These are phyloP conservation scores for Mythimna impura DNA, from an alignment of 2,888 invertebrate species.

Conservation along the genomic window DNA sequence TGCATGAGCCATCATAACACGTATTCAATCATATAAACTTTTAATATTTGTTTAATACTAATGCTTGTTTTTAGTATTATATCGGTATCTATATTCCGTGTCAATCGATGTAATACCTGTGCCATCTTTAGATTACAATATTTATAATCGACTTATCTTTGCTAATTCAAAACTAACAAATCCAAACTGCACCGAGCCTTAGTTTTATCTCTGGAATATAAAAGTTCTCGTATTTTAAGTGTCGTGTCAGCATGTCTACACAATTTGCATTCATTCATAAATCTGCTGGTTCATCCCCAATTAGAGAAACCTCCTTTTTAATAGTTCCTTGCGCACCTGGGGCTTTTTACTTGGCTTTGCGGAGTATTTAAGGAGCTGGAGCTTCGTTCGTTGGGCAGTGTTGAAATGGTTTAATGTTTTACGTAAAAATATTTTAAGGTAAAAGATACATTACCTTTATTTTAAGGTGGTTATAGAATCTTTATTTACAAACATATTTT, in stretches of 20 bases:
- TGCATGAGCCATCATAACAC: too few relatives aligned
- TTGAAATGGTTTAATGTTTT: not conserved
- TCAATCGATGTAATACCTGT: too few relatives aligned
- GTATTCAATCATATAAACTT: too few relatives aligned
- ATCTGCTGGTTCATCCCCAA: constrained; percentile 58
- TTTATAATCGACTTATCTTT: not conserved
- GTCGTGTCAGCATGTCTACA: constrained; percentile 37
- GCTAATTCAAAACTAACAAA: not conserved
- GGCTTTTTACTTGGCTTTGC: constrained; percentile 36
- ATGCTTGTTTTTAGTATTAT: too few relatives aligned
- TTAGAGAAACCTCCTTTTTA: constrained; percentile 57
- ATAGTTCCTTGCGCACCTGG: constrained; percentile 58
- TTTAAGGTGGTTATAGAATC: too few relatives aligned
- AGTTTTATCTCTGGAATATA: constrained; percentile 35
- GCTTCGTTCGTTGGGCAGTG: not conserved
- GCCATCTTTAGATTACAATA: too few relatives aligned
- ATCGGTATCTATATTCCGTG: too few relatives aligned
- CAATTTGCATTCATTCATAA: constrained; percentile 62
- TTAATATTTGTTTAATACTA: too few relatives aligned
- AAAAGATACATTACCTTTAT: not conserved
- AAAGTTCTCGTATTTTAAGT: constrained; percentile 48
- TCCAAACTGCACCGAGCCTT: constrained; percentile 1
- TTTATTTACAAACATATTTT: not conserved
- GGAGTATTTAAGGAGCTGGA: constrained; percentile 13
- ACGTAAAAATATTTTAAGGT: not conserved